Evolutionary conservation across 2,888 invertebrate genomes (phyloP), one percentile per base, ranked within the genome.

Genomic region (Xestoiulus laeticollis): DNA sequence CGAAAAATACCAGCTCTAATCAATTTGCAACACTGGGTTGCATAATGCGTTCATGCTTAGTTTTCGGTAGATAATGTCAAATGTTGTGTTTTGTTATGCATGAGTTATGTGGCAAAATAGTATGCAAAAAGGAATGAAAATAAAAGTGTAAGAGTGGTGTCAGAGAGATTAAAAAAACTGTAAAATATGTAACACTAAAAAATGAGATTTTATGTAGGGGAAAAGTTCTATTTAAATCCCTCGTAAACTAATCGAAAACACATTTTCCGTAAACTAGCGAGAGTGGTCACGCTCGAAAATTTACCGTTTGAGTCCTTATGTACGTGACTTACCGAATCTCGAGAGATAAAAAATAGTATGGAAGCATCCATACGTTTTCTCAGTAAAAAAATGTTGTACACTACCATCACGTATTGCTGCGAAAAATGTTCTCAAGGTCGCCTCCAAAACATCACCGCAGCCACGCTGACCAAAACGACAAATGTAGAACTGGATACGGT

Each of bases 401-500:
- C 84, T 38, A 85, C 22, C 38, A 85, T 38, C n/a, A 38, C 14
- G 2, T 22, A 19, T 44, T 38, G 14, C n/a, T 14, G n/a, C 26
- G n/a, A 44, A 85, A 22, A 82, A 85, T 85, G 38, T n/a, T 85
- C 32, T 86, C 48, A 86, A 3, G 32, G 48, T 53, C 86, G 22
- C 53, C 53, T 44, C 48, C 86, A 86, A 44, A 86, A 14, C 32
- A 86, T 22, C 16, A 86, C 8, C 1, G 48, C 44, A 26, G n/a
- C 26, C 12, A 43, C 14, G 19, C 86, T 48, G 30, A 86, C 26
- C 53, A 86, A 26, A 33, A 87, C n/a, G 19, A 82, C 14, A 22
- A 87, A 19, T 5, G 87, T n/a, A 8, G 87, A 87, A 82, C 87
- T 78, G 19, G 87, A 43, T 8, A 82, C 38, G 0, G 68, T 53